Base-by-base conservation (phyloP, 23 tunicate genomes). In the Trididemnum clinides region DNA sequence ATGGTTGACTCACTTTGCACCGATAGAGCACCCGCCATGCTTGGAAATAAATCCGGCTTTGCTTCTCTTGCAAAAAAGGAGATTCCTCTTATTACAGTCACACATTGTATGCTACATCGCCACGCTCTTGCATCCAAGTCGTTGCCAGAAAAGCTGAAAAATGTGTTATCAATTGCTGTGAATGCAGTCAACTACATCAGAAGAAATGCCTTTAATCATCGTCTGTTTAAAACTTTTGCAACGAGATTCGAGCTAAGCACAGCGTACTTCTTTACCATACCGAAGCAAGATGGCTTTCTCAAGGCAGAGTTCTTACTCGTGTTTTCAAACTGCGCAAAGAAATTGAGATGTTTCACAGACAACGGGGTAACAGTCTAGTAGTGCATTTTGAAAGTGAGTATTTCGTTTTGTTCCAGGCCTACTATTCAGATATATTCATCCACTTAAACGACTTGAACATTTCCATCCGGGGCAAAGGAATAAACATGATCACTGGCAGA, bases 311-410 rank as follows among this genome's bases (percentile, higher is more conserved):
- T 27, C 81, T 74, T 25, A 74, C 81, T 37, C 59, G 81, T 74
- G 81, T 38, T 74, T 74, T 74, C 81, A 59, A 74, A 74, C 81
- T 74, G 81, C 81, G 33, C 81, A 74, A 74, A 74, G 59, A 74
- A 74, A 74, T 74, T 74, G 81, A 74, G 59, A 27, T 74, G 81
- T 74, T 74, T 74, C 81, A 36, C 25, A 23, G 39, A 71, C 77
- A 71, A 38, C n/a, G 25, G 77, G 77, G 77, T 30, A 30, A n/a
- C 25, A 74, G 81, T 29, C 32, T 74, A 74, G 81, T 74, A 74
- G 58, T 22, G 81, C 81, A 74, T 29, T 74, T 74, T 74, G 59
- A 74, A 74, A 74, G 33, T 37, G 58, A 74, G 81, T 10, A 74
- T 74, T 74, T 74, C 81, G 38, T 74, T 36, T 74, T 74, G 58